Evolutionary conservation across 2,888 invertebrate genomes (phyloP), one percentile per base, ranked within the genome.

Genomic region (Oxycera nigricornis): DNA sequence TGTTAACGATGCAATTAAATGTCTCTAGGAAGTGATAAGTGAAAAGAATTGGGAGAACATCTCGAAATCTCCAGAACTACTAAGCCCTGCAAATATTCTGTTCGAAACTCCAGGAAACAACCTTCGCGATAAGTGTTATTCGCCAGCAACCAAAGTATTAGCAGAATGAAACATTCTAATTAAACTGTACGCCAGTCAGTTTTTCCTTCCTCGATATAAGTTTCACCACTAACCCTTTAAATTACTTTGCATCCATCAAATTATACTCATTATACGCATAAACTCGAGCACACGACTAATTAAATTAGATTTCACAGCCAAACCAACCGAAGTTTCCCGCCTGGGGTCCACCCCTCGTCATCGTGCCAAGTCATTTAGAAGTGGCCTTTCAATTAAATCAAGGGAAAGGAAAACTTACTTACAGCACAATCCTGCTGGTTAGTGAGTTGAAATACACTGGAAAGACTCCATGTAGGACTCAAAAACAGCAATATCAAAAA

Each of bases 301-400:
- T 70, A 70, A 70, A 55, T 70, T 70, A 55, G 55, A 70, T 70
- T 70, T 70, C 70, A 70, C 70, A 35, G 70, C 24, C 30, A n/a
- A n/a, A 41, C 28, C 26, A 9, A 3, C 7, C 24, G 35, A 55
- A 52, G 7, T 24, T n/a, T 39, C 24, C 20, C 30, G 55, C 31
- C 70, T n/a, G n/a, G n/a, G n/a, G n/a, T n/a, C 70, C 70, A 61
- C 30, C 30, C 30, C 7, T 68, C 3, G 26, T 2, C 14, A 31
- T 6, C 4, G 14, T 41, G 30, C n/a, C 65, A 2, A 65, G 41
- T 41, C 65, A 65, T 22, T 50, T 28, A 70, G 46, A 70, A 70
- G 31, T 70, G 17, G 70, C 70, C 70, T 70, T 70, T 70, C 70
- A 70, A 70, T 70, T 70, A 70, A 55, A 70, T 22, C 2, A 17